Conservation (phyloP, 2,113 vertebrate species). For the Leptosomus discolor region DNA sequence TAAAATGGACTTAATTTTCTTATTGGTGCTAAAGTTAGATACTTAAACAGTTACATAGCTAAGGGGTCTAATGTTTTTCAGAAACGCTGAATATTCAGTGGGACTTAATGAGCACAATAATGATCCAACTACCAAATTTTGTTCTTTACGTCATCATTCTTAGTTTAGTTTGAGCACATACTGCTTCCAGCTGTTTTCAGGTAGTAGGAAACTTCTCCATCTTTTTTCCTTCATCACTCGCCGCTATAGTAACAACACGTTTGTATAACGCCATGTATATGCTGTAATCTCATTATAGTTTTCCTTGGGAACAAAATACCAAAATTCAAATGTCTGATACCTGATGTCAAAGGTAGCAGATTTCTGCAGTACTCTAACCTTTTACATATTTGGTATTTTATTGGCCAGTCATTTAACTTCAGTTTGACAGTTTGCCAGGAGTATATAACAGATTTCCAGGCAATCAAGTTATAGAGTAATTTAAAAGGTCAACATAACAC, state of each 20-base stretch:
- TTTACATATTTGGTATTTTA: background rate
- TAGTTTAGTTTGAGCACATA: background rate
- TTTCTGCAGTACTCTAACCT: background rate
- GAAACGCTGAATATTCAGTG: background rate
- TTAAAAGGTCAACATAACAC: constrained; percentile 35
- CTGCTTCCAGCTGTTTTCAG: background rate
- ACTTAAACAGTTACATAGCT: background rate
- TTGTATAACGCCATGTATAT: background rate
- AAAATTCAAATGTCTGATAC: background rate
- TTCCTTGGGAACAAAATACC: background rate
- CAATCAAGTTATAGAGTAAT: background rate
- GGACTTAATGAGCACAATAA: background rate
- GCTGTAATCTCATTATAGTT: background rate
- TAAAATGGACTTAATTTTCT: background rate
- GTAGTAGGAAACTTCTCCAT: background rate
- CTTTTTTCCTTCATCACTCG: background rate
- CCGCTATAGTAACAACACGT: background rate
- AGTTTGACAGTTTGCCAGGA: background rate
- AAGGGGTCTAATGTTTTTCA: background rate
- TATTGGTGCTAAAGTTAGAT: background rate
- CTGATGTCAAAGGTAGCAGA: background rate
- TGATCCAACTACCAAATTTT: background rate
- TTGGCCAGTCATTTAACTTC: background rate
- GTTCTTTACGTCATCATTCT: background rate
- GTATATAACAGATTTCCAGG: background rate